Percentiles rank a stretch among this genome's conserved stretches.
Evolutionary conservation across 2,113 vertebrate genomes (phyloP).

Genomic region (Anguilla rostrata): DNA sequence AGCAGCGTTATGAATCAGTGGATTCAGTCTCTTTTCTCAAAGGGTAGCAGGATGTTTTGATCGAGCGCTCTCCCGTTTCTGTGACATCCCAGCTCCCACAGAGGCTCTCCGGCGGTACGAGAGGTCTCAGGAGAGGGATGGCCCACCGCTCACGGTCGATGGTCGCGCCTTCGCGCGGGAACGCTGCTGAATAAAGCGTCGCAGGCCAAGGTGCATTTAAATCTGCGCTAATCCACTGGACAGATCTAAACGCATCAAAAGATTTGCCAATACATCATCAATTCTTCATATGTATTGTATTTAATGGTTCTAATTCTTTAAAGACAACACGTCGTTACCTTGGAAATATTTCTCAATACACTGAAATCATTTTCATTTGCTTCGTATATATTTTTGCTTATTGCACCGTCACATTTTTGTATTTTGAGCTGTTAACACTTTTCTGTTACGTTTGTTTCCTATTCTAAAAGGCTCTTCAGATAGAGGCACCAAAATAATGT

Average conservation of each 20-base stretch:
- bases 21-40: not conserved
- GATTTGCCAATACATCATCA: not conserved
- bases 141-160: not conserved
- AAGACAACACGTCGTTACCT: not conserved
- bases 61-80: no score
- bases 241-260: not conserved
- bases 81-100: not conserved
- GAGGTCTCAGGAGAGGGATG: not conserved
- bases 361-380: no score
- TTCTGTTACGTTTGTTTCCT: not conserved
- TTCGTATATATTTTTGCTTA: not conserved
- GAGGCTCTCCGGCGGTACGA: not conserved
- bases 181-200: not conserved
- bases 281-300: not conserved
- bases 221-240: not conserved
- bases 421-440: not conserved
- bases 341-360: not conserved
- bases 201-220: not conserved
- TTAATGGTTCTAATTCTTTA: no score
- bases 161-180: not conserved
- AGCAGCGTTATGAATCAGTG: not conserved
- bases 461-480: not conserved
- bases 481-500: not conserved
- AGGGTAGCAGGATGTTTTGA: not conserved
- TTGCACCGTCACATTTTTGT: not conserved